Base-by-base conservation (phyloP, 2,113 vertebrate species). In the Butorides virescens region DNA sequence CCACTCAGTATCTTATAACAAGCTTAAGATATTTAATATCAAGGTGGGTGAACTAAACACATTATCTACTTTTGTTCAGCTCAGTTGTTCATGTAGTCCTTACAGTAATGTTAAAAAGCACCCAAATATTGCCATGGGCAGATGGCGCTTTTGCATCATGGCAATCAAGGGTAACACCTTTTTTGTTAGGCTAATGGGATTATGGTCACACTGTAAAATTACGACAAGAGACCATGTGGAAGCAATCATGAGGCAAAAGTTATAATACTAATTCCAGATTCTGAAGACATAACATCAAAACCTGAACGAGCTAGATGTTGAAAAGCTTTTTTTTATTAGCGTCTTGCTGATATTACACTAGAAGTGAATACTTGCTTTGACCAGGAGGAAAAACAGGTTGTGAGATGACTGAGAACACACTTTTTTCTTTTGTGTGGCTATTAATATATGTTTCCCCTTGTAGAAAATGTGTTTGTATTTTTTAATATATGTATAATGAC, bases 321-420 rank as follows among this genome's bases (percentile, higher is more conserved):
- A 44, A 74, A 44, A n/a, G 1, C 39, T 44, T 15, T 63, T 56
- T 36, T 77, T 85, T 73, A 70, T 77, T 52, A 63, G 5, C 6
- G 34, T 83, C 36, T 92, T 94, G 23, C 13, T 52, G 66, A 61
- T 29, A 36, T 42, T 42, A 58, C 37, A 39, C 10, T 61, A 27
- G 20, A 80, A 82, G 15, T 70, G 18, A 85, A 61, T 26, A 15
- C 5, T 66, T 91, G 20, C 2, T 52, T 68, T 56, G 15, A 66
- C 22, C 11, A 71, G 52, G 30, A 66, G 52, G 34, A 21, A 20
- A 72, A 88, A 7, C 0, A 0, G 1, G 50, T 56, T 78, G 4
- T 56, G 32, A 81, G 5, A 32, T 73, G n/a, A 52, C 4, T 44
- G 9, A 37, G 11, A 85, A 39, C 1, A 50, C 4, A 22, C 0